These are phyloP conservation scores for Aspidiotus destructor DNA, from an alignment of 2,888 invertebrate genomes.

Conservation along the genomic window DNA sequence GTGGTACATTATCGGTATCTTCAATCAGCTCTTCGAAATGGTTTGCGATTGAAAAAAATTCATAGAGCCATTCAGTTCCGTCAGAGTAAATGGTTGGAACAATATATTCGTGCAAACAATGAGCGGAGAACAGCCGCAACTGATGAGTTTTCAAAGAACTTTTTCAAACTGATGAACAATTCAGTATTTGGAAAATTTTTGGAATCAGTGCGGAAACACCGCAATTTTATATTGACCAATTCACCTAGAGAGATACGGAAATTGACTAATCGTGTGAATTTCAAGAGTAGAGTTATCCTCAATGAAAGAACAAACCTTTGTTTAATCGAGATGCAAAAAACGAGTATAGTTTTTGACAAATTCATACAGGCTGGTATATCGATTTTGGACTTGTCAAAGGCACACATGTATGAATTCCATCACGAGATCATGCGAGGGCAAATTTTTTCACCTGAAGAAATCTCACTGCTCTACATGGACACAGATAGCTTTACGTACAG, in stretches of 20 bases:
- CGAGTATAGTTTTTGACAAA: not conserved
- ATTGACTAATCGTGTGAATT: not conserved
- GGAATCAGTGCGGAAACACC: not conserved
- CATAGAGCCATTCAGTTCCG: conserved; percentile 35
- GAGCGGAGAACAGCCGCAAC: conserved; percentile 36
- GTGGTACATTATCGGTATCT: not conserved
- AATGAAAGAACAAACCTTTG: conserved; percentile 2
- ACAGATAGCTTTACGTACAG: conserved; percentile 10
- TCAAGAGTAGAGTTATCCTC: not conserved
- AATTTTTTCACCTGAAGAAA: not conserved
- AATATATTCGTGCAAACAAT: conserved; percentile 14
- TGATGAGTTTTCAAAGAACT: conserved; percentile 41
- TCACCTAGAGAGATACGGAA: no score
- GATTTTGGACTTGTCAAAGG: conserved; percentile 5
- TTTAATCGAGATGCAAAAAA: not conserved
- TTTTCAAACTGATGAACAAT: conserved; percentile 42
- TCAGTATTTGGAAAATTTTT: conserved; percentile 40
- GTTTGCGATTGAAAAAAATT: conserved; percentile 37
- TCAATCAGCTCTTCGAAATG: conserved; percentile 37
- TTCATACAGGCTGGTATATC: not conserved
- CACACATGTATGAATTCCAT: conserved; percentile 11
- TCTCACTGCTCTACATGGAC: not conserved
- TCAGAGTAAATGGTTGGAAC: conserved; percentile 11
- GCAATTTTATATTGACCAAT: not conserved
- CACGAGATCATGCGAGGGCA: not conserved